phyloP scores from a whole-genome alignment of 2,113 vertebrate genomes.

The Dipodomys ordii region DNA sequence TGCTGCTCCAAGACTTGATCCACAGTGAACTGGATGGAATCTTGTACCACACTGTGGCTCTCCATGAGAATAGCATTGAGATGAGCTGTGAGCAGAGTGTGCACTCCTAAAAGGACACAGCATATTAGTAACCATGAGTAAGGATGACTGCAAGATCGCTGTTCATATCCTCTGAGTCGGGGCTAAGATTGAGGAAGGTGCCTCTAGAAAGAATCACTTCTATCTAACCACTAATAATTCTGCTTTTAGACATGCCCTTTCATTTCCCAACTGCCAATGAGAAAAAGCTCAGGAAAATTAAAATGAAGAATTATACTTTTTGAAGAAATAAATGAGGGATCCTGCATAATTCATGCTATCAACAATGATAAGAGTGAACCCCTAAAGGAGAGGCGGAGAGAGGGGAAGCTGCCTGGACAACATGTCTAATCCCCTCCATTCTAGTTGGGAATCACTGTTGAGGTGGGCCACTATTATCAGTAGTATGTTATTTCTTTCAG shows the following conservation, averaged over 20 bases:
- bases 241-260: slow-evolving; percentile 1
- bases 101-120: slow-evolving; percentile 69
- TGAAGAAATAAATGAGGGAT: slow-evolving; percentile 15
- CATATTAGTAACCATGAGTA: background rate
- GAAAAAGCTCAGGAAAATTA: no score
- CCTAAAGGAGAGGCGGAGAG: background rate
- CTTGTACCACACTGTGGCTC: slow-evolving; percentile 67
- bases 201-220: background rate
- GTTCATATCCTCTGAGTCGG: background rate
- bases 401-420: background rate
- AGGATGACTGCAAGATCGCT: background rate
- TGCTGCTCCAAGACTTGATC: slow-evolving; percentile 66
- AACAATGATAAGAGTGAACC: background rate
- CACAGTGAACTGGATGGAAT: slow-evolving; percentile 58
- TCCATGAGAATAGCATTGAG: slow-evolving; percentile 73
- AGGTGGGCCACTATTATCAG: background rate
- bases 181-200: background rate
- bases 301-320: background rate
- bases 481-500: background rate
- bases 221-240: background rate
- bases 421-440: background rate
- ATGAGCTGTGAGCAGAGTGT: slow-evolving; percentile 62
- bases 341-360: slow-evolving; percentile 7
- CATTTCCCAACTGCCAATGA: background rate
- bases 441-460: background rate